Evolutionary conservation across 1,140 invertebrate species (phyloP).

Genomic region (Pogonognathellus flavescens): DNA sequence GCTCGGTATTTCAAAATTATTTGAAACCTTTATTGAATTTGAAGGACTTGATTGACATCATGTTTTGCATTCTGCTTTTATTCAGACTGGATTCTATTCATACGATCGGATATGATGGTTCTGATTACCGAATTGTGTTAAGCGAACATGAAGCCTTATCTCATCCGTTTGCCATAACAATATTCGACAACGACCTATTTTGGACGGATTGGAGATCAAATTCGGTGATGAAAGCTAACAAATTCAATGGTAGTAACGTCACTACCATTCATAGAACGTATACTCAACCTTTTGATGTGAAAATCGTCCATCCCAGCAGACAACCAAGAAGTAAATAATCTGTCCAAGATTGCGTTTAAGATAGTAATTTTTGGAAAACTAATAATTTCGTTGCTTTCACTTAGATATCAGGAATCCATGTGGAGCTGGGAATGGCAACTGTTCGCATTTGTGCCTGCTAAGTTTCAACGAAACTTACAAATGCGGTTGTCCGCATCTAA

Average conservation of each 20-base stretch:
- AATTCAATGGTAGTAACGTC: slow-evolving; percentile 77
- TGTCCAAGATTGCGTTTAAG: background rate
- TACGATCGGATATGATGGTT: slow-evolving; percentile 78
- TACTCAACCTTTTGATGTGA: slow-evolving; percentile 79
- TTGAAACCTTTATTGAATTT: background rate
- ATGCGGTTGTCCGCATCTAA: slow-evolving; percentile 86
- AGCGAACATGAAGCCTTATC: slow-evolving; percentile 73
- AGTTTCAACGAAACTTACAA: slow-evolving; percentile 75
- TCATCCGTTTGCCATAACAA: slow-evolving; percentile 78
- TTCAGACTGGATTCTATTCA: slow-evolving; percentile 86
- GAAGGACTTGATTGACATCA: background rate
- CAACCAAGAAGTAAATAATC: slow-evolving; percentile 73
- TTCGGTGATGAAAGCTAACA: slow-evolving; percentile 77
- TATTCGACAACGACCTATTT: slow-evolving; percentile 74
- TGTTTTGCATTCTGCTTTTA: background rate
- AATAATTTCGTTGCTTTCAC: background rate
- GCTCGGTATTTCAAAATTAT: slow-evolving; percentile 71
- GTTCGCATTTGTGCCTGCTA: slow-evolving; percentile 78
- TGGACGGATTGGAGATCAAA: slow-evolving; percentile 81
- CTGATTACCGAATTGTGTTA: slow-evolving; percentile 72
- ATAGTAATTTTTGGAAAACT: no score
- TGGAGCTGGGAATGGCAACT: slow-evolving; percentile 74
- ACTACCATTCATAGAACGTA: slow-evolving; percentile 75
- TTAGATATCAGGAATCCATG: slow-evolving; percentile 74
- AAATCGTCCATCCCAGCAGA: slow-evolving; percentile 76